Evolutionary conservation across 2,888 invertebrate species (phyloP), one percentile per base, ranked within the genome.

Genomic region (Invenusta paracnida): DNA sequence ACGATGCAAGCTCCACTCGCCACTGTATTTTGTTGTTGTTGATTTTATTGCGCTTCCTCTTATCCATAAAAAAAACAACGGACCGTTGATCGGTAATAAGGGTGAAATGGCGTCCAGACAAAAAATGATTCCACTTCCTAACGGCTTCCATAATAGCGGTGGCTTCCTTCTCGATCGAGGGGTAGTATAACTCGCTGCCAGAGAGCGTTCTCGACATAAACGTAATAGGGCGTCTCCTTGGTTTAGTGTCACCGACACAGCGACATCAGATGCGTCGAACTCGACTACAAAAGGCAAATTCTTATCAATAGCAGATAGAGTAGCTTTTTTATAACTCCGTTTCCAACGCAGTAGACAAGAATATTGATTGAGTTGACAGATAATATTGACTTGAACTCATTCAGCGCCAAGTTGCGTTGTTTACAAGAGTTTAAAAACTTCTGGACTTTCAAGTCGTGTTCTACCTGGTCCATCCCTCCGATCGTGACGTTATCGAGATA

Each of bases 221-320:
- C n/a, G n/a, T n/a, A n/a, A n/a, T n/a, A n/a, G n/a, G n/a, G n/a
- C n/a, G n/a, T 23, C 13, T 81, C 23, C 81, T 81, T 81, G 25
- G 25, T 17, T 81, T 81, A 81, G 17, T 25, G 23, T 23, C 13
- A 23, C 81, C 13, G 81, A n/a, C 13, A 81, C 25, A 13, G 25
- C 81, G 25, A 25, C 23, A 81, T 81, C 81, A 81, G 81, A 81
- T 81, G 81, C 81, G 13, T 81, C 13, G 23, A 13, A n/a, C 25
- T 81, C 81, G 23, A 81, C 25, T 81, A 17, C 17, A n/a, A 81
- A 23, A n/a, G 81, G 81, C 17, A 17, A 17, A 23, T 23, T 23
- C 17, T 17, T 17, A 81, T 25, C 25, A 13, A 25, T 25, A 13
- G 25, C 13, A 13, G 13, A 13, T 13, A 23, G 25, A 13, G 23